Evolutionary conservation across 2,113 vertebrate genomes (phyloP).

Genomic region (Pseudonaja textilis): DNA sequence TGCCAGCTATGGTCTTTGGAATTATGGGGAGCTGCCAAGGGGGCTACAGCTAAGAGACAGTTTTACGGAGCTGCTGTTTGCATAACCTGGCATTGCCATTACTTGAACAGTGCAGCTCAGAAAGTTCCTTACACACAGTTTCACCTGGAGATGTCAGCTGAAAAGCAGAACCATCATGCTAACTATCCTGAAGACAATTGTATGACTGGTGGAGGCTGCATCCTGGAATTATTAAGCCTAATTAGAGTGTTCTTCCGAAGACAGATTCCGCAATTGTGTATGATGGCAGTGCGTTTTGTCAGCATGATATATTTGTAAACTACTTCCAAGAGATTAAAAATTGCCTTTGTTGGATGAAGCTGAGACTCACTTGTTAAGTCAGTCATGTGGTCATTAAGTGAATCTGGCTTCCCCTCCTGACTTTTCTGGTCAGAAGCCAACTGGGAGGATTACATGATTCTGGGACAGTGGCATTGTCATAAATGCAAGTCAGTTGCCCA

Average conservation of each 20-base stretch:
- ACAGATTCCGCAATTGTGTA: neutral
- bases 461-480: neutral
- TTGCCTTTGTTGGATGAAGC: neutral
- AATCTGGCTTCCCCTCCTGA: neutral
- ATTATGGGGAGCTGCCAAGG: neutral
- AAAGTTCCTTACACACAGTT: neutral
- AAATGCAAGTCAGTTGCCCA: neutral
- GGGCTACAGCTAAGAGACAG: neutral
- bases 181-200: neutral
- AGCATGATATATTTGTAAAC: neutral
- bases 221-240: neutral
- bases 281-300: neutral
- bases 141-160: neutral
- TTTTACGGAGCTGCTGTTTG: neutral
- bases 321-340: neutral
- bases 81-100: neutral
- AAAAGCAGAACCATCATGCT: neutral
- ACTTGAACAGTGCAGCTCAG: neutral
- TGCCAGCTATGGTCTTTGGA: neutral
- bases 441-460: neutral
- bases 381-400: neutral
- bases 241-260: neutral
- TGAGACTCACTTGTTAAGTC: neutral
- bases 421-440: neutral
- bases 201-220: neutral